Evolutionary conservation across 1,140 invertebrate species (phyloP).

Genomic region (Ooceraea biroi): DNA sequence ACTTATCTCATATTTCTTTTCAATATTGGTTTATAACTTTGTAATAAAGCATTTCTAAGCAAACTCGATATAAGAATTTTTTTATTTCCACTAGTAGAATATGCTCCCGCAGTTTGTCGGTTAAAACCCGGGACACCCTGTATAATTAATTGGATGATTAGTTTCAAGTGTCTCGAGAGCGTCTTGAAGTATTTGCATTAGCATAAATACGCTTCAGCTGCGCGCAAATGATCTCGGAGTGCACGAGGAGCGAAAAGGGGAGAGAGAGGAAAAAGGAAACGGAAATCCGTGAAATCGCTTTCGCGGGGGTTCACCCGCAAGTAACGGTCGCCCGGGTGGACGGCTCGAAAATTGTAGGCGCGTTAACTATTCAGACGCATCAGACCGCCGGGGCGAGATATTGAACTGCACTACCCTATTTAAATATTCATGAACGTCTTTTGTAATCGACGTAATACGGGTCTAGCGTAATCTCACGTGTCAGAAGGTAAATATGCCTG

Average conservation of each 20-base stretch:
- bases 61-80: too few species aligned
- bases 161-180: too few species aligned
- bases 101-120: too few species aligned
- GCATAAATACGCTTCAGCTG: constrained; percentile 9
- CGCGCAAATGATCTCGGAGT: not conserved
- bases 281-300: constrained; percentile 57
- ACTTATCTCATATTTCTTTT: too few species aligned
- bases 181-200: not conserved
- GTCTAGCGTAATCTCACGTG: constrained; percentile 73
- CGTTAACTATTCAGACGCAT: constrained; percentile 73
- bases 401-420: constrained; percentile 75
- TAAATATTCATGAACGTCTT: constrained; percentile 78
- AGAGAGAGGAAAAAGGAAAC: not conserved
- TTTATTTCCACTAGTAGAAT: too few species aligned
- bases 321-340: constrained; percentile 60
- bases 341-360: constrained; percentile 72
- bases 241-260: not conserved
- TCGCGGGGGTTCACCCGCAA: constrained; percentile 5
- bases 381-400: constrained; percentile 67
- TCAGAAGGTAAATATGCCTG: constrained; percentile 75
- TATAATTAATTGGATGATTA: too few species aligned
- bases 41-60: too few species aligned
- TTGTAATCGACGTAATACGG: constrained; percentile 76
- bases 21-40: too few species aligned
- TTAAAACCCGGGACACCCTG: too few species aligned